Conservation (phyloP, 2,797 vertebrate species). For the Florisuga fusca region DNA sequence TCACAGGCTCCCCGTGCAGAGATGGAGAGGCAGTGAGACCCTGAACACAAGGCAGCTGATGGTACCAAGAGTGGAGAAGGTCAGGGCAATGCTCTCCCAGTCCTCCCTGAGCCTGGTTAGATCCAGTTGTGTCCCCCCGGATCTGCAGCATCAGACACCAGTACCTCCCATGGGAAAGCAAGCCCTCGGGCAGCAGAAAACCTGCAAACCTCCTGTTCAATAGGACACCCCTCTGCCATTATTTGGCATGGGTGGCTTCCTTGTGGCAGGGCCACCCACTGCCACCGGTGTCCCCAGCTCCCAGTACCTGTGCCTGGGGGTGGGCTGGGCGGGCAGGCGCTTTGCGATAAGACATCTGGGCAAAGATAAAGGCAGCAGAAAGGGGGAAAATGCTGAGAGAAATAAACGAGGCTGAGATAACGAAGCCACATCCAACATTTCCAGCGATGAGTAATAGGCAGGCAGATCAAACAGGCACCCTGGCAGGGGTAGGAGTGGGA, state of each 20-base stretch:
- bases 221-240: background rate
- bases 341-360: background rate
- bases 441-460: background rate
- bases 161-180: fast-evolving
- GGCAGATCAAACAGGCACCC: conserved; percentile 27
- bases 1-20: background rate
- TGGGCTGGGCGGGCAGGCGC: background rate
- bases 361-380: conserved; percentile 8
- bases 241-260: background rate
- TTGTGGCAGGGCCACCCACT: fast-evolving
- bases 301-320: background rate
- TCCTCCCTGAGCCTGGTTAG: background rate
- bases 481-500: background rate
- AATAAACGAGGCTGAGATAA: conserved; percentile 35
- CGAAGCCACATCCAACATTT: conserved; percentile 19
- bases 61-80: background rate
- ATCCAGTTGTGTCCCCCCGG: fast-evolving
- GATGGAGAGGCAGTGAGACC: background rate
- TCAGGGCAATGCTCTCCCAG: background rate
- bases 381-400: conserved; percentile 11
- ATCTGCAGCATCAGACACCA: background rate
- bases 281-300: background rate
- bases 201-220: background rate
- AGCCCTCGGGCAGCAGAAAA: background rate
- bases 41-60: background rate